Evolutionary conservation across 2,113 vertebrate genomes (phyloP), one percentile per base, ranked within the genome.

Genomic region (Illadopsis cleaveri): DNA sequence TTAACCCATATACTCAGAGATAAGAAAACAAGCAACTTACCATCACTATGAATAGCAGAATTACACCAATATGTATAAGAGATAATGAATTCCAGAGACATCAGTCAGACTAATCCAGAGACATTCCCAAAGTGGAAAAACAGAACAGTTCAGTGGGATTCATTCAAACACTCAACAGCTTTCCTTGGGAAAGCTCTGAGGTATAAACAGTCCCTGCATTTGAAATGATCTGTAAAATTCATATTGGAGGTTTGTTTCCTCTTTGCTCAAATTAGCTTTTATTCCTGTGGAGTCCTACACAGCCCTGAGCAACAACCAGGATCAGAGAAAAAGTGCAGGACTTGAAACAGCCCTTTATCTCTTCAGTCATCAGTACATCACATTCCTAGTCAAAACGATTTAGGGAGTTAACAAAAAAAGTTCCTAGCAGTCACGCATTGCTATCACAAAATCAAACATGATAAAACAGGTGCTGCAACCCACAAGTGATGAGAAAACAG

Each of bases 331-430:
- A 54, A 78, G 69, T 47, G 21, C 64, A 58, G 76, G 64, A 66
- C 77, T 95, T 91, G 81, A 94, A 95, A 91, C 69, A 94, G 57
- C 38, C 68, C 81, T 93, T 91, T 50, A 93, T 86, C 72, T 94
- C 86, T 54, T 42, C 64, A 93, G 83, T 47, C 68, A 91, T 42
- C 86, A 77, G 83, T 57, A 73, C 54, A 38, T 45, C 40, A 73
- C 58, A 31, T 62, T 87, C 54, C 33, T 10, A 82, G 56, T 15
- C 33, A 84, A 79, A 91, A 66, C 6, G 12, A 75, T 62, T 70
- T 44, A 66, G 70, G 61, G 69, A 95, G 73, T 71, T 84, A 68
- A 89, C 1, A 0, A 48, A 61, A 47, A 76, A 69, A 21, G 42
- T 70, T 93, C 69, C 92, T 42, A 60, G 60, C 69, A 84, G 86